phyloP scores from a whole-genome alignment of 2,888 invertebrate genomes.

The Crematogaster levior region DNA sequence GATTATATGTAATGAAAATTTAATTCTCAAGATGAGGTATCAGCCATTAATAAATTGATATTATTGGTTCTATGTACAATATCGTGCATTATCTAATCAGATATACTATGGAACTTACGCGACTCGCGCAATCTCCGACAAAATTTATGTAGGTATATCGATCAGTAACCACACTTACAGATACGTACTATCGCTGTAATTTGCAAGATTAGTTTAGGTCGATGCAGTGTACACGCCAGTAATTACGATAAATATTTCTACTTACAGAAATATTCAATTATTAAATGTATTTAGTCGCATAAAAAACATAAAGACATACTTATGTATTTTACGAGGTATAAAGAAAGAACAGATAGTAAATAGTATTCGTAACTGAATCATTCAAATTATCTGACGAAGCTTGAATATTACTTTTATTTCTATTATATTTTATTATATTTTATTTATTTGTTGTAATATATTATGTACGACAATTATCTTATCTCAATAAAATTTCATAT shows the following conservation, averaged over 20 bases:
- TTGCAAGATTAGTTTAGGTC: constrained; percentile 42
- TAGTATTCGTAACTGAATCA: not conserved
- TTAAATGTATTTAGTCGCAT: not conserved
- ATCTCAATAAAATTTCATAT: not conserved
- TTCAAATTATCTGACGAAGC: not conserved
- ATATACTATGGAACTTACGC: constrained; percentile 10
- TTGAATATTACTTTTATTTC: not conserved
- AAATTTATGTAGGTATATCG: constrained; percentile 43
- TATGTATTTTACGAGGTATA: not conserved
- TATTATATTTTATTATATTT: no score
- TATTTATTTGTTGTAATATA: not conserved
- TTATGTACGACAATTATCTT: not conserved
- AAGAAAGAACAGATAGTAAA: not conserved
- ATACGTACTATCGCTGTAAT: constrained; percentile 13
- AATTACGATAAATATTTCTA: constrained; percentile 43
- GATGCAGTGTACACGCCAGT: constrained; percentile 12
- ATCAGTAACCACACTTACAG: constrained; percentile 1
- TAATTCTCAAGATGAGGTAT: not conserved
- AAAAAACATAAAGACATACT: not conserved
- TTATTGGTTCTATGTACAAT: not conserved
- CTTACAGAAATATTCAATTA: not conserved
- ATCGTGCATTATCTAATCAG: constrained; percentile 12
- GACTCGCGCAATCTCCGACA: constrained; percentile 28
- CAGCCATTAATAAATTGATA: not conserved
- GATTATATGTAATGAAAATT: not conserved